Evolutionary conservation across 2,797 vertebrate species (phyloP), one percentile per base, ranked within the genome.

Genomic region (Anisognathus igniventris): DNA sequence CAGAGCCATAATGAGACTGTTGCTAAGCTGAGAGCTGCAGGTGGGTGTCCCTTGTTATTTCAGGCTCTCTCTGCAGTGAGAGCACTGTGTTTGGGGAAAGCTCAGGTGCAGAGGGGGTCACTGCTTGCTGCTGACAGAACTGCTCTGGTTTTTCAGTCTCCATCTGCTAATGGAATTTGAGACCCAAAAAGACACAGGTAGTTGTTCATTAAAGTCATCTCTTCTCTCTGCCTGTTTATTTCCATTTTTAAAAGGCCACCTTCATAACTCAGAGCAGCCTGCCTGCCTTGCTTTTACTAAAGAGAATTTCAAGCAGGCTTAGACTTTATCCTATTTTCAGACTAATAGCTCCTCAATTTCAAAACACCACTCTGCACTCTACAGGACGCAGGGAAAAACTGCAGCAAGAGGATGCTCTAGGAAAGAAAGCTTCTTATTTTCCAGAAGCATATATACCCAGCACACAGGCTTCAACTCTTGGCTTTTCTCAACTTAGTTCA

Each of bases 191-290:
- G 89, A 90, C 57, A 74, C 1, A 0, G 16, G 42, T 45, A 86
- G 76, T 51, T 94, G 92, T 93, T 94, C 92, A 94, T 93, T 96
- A 90, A 94, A 95, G 79, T 92, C 76, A 78, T 90, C 82, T 90
- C 76, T 76, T 76, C 71, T 39, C 73, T 86, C 87, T 95, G 53
- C 67, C 75, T 95, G 92, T 94, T 95, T 96, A 96, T 96, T 95
- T 97, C 95, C 92, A 94, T 96, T 96, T 96, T 96, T 94, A 94
- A 97, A 97, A 97, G 96, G 95, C 95, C 96, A 93, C 70, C 74
- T 95, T 96, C 95, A 93, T 96, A 96, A 97, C 87, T 95, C 96
- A 96, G 79, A 94, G 73, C 76, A 90, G 76, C n/a, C 66, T 94
- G 62, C 76, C 66, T 68, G 88, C 82, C 76, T 93, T 78, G 56